Base-by-base conservation (phyloP, 2,888 invertebrate species). In the Apocheima hispidaria region DNA sequence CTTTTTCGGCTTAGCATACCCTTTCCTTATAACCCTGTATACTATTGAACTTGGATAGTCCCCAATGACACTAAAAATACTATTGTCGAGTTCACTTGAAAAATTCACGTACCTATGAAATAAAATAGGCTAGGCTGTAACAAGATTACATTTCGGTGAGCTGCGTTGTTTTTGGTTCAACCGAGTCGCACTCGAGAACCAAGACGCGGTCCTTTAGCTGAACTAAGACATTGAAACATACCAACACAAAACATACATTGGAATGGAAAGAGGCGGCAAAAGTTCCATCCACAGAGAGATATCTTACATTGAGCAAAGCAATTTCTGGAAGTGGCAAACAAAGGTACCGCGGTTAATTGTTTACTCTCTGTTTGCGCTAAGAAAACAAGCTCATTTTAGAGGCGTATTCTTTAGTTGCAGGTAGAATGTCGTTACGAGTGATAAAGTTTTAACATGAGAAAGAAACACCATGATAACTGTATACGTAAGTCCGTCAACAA, bases 271-370 rank as follows among this genome's bases (percentile, higher is more conserved):
- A 77, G 78, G 73, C 73, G 71, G 68, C 65, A 75, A 72, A 38
- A 74, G 72, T 74, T 70, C 63, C 61, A 60, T 73, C 72, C 68
- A 74, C 77, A 79, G 74, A 79, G 72, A 81, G 79, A 78, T 78
- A 76, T 70, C 73, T 74, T 71, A 73, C 74, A 72, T 75, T 71
- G 77, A 59, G 54, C 51, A 76, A 78, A 82, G 77, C 78, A 78
- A 81, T 86, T 86, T 83, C 84, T 86, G 83, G 83, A 84, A 87
- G 81, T 81, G 77, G 74, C 79, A 78, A 83, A 85, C 84, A 88
- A 87, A 88, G 82, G 80, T 75, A 82, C 83, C 84, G 84, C 83
- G 73, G 79, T 83, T 87, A 85, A 87, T 87, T n/a, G n/a, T n/a
- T 50, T 86, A 85, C 83, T 79, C 75, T 78, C 80, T 88, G 84